Base-by-base conservation (phyloP, 2,888 invertebrate species). In the Odontocolon sp. region DNA sequence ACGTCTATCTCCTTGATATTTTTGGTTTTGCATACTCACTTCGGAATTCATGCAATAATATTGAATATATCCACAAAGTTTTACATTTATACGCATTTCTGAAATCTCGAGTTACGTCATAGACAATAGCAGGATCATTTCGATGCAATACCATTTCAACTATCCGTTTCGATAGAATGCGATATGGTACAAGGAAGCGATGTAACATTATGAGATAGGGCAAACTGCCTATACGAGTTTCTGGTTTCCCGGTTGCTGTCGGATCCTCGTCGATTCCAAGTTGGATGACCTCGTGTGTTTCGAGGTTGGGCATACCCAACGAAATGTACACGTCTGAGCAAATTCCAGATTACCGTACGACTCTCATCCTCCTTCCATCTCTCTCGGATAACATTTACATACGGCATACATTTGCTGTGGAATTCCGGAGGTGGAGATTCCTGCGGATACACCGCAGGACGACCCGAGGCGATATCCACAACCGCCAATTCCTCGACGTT, bases 341-440 rank as follows among this genome's bases (percentile, higher is more conserved):
- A 87, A 88, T 88, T 89, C 86, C 83, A 84, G 86, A 87, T 88
- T 87, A 87, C 84, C 81, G 82, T 81, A 80, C 82, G 82, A 54
- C 47, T 54, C 63, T 61, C 31, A 40, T 26, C 28, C 38, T 26
- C 45, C 23, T 31, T 9, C 9, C 18, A 16, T 70, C 45, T 66
- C 75, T 54, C 52, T 61, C 28, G 81, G 83, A 87, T 88, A 86
- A 87, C 86, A 88, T 88, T 88, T 89, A 86, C 87, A 87, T 87
- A 85, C 82, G 79, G 83, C 83, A 85, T 86, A 87, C 82, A 86
- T 87, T 87, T 86, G 79, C 85, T 81, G 71, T 69, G 52, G 79
- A 80, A 82, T 83, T 83, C 80, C 74, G 74, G n/a, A 42, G 79
- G 73, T 67, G 57, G 79, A 54, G 67, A 80, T 23, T 77, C 47